Conservation (phyloP, 2,797 vertebrate species). For the Argentina silus region DNA sequence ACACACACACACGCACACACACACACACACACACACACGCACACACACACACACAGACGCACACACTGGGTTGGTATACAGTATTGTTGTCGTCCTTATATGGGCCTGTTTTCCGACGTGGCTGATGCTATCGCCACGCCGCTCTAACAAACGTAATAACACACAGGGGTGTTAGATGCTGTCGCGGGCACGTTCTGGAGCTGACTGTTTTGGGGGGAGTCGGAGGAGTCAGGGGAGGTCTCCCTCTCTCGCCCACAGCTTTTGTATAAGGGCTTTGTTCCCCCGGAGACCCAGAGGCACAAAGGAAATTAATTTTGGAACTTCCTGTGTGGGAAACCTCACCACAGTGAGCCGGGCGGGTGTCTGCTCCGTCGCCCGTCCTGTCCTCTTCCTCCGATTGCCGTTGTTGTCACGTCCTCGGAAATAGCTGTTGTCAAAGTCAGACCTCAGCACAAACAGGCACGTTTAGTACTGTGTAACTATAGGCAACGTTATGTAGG, state of each 20-base stretch:
- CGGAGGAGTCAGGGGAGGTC: conserved; percentile 39
- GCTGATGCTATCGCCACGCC: conserved; percentile 55
- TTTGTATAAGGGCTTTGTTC: conserved; percentile 53
- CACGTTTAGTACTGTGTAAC: too few relatives aligned
- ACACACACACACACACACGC: too few relatives aligned
- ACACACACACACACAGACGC: too few relatives aligned
- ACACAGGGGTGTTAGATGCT: conserved; percentile 44
- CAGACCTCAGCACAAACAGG: conserved; percentile 24
- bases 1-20: too few relatives aligned
- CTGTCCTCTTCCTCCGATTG: conserved; percentile 16
- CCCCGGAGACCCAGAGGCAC: conserved; percentile 37
- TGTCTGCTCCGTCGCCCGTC: not conserved
- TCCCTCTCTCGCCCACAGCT: conserved; percentile 58
- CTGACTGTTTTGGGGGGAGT: not conserved
- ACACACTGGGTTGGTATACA: too few relatives aligned
- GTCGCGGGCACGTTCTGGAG: conserved; percentile 27
- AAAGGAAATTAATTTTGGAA: conserved; percentile 63
- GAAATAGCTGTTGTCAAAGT: conserved; percentile 47
- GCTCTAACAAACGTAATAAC: conserved; percentile 65
- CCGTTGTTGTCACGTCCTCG: conserved; percentile 24
- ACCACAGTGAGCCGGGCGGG: conserved; percentile 16
- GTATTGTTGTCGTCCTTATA: conserved; percentile 26
- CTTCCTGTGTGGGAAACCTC: conserved; percentile 63
- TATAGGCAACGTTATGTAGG: too few relatives aligned
- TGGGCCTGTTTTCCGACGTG: conserved; percentile 45